Conservation (phyloP, 2,113 vertebrate species). For the Lophotis ruficrista region DNA sequence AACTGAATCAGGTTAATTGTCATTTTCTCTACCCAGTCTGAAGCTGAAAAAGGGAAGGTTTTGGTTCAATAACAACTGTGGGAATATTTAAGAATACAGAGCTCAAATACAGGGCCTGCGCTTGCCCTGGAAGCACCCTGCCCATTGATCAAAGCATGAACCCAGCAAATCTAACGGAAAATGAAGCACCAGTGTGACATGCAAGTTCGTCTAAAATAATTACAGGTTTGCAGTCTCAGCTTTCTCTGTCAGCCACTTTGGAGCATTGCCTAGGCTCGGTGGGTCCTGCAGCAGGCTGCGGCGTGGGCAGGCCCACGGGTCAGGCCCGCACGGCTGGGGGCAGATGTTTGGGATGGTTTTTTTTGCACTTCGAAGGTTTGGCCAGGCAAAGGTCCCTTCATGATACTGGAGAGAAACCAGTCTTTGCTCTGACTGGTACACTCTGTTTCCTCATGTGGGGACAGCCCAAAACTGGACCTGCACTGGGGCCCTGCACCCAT, state of each 20-base stretch:
- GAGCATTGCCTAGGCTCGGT: accelerated
- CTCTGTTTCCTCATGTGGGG: neutral
- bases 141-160: neutral
- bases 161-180: neutral
- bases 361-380: neutral
- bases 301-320: neutral
- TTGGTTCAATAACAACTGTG: neutral
- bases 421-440: neutral
- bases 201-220: neutral
- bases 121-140: neutral
- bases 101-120: neutral
- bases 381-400: neutral
- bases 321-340: neutral
- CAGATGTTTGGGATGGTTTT: neutral
- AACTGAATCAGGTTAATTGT: constrained; percentile 26
- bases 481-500: too few relatives aligned
- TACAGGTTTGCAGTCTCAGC: neutral
- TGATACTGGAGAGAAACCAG: neutral
- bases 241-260: neutral
- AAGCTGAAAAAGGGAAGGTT: neutral
- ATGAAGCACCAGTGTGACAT: neutral
- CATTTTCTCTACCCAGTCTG: constrained; percentile 23
- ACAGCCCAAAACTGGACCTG: accelerated
- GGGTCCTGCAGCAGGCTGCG: neutral
- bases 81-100: neutral